Percentiles rank a stretch among this genome's conserved stretches.
Conservation (phyloP, 2,113 vertebrate genomes). For the Saguinus imperator region DNA sequence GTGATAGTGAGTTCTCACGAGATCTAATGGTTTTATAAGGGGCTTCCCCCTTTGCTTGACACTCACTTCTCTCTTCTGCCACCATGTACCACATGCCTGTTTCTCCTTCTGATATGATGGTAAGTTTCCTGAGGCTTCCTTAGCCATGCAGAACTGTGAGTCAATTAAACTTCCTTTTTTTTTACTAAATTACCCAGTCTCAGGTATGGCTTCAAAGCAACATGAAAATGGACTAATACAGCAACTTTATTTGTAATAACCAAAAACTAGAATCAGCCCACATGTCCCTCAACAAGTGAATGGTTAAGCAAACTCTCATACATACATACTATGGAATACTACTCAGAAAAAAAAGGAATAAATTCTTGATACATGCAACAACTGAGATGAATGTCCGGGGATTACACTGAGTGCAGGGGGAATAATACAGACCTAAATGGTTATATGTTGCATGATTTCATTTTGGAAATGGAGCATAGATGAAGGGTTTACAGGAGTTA, state of each 20-base stretch:
- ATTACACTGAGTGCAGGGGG: background rate
- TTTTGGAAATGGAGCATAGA: background rate
- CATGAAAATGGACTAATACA: too few relatives aligned
- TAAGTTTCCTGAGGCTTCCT: too few relatives aligned
- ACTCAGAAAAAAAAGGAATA: background rate
- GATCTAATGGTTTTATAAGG: too few relatives aligned
- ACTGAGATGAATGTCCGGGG: background rate
- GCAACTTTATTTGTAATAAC: background rate
- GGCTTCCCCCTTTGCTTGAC: too few relatives aligned
- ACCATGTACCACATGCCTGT: too few relatives aligned
- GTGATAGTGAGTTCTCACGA: too few relatives aligned
- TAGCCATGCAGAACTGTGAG: too few relatives aligned
- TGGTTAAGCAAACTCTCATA: background rate
- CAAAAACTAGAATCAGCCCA: background rate
- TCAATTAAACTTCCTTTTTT: too few relatives aligned
- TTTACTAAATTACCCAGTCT: too few relatives aligned
- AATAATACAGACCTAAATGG: background rate
- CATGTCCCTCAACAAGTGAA: background rate
- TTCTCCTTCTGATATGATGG: too few relatives aligned
- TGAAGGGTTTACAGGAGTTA: background rate
- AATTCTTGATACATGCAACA: background rate
- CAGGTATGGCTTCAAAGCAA: too few relatives aligned
- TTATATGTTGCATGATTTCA: background rate
- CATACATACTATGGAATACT: background rate
- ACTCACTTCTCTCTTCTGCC: too few relatives aligned